A percentile compares a stretch with the other conserved stretches of the same genome.
These are phyloP conservation scores for Gryon sp. DNA, from an alignment of 1,140 invertebrate species.

Conservation along the genomic window DNA sequence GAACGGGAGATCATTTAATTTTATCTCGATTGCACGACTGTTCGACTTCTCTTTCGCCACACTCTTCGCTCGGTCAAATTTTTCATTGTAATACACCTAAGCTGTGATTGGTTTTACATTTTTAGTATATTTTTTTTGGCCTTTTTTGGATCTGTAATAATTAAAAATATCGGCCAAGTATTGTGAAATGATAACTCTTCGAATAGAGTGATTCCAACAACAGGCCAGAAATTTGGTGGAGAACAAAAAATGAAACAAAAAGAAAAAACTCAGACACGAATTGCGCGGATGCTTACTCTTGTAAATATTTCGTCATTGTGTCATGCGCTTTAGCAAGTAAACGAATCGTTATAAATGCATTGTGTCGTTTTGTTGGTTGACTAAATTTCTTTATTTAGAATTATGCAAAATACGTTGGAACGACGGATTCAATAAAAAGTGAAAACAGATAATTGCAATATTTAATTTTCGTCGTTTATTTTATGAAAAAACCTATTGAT, in stretches of 20 bases:
- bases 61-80: conserved; percentile 21
- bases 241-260: conserved; percentile 37
- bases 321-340: conserved; percentile 60
- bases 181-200: too few species aligned
- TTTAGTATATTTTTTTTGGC: too few species aligned
- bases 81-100: conserved; percentile 45
- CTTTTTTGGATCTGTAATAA: too few species aligned
- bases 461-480: too few species aligned
- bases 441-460: too few species aligned
- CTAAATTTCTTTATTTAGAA: conserved; percentile 27
- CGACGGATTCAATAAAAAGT: conserved; percentile 8
- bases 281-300: conserved; percentile 57
- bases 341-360: conserved; percentile 54
- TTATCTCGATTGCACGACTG: conserved; percentile 2
- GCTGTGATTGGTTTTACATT: conserved; percentile 58
- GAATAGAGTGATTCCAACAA: conserved; percentile 30
- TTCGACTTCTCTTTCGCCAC: neutral
- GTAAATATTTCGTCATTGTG: conserved; percentile 58
- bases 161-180: too few species aligned
- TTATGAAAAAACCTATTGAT: too few species aligned
- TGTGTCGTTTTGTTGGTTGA: conserved; percentile 47
- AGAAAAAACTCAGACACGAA: conserved; percentile 30
- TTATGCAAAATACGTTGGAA: conserved; percentile 11
- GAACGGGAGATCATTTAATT: neutral
- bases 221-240: too few species aligned